phyloP scores from a whole-genome alignment of 2,113 vertebrate genomes.

The Prochilodus magdalenae region DNA sequence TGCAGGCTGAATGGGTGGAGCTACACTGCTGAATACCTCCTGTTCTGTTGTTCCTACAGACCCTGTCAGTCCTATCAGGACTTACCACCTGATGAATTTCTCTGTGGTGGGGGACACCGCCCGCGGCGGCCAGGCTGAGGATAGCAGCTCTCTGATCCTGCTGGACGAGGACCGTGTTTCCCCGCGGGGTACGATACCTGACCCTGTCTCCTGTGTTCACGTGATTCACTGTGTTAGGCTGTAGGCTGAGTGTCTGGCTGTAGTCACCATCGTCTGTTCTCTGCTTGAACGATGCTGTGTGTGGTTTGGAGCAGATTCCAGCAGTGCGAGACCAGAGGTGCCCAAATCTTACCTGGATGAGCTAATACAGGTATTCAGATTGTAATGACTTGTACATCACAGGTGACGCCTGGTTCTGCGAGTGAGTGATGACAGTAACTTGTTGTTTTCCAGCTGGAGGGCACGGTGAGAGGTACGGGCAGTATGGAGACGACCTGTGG shows the following conservation, averaged over 20 bases:
- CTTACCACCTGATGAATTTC: slow-evolving; percentile 85
- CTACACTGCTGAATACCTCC: background rate
- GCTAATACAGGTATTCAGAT: slow-evolving; percentile 20
- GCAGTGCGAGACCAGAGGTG: background rate
- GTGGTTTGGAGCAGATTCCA: background rate
- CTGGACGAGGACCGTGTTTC: background rate
- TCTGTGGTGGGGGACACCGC: slow-evolving; percentile 71
- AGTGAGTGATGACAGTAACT: background rate
- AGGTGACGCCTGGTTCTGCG: too few relatives aligned
- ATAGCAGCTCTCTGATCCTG: background rate
- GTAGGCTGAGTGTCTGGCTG: too few relatives aligned
- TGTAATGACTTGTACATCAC: background rate
- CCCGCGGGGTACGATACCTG: background rate
- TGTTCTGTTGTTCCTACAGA: slow-evolving; percentile 67
- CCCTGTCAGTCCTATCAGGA: slow-evolving; percentile 67
- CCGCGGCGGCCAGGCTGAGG: background rate
- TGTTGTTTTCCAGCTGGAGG: slow-evolving; percentile 30
- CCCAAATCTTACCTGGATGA: slow-evolving; percentile 37
- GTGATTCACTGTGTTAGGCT: too few relatives aligned
- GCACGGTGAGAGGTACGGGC: background rate
- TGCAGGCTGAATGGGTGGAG: too few relatives aligned
- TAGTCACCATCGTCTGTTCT: too few relatives aligned
- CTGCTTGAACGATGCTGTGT: too few relatives aligned
- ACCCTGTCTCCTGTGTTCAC: too few relatives aligned
- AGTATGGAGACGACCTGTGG: background rate